Evolutionary conservation across 2,113 vertebrate species (phyloP).

Genomic region (Phyllostomus discolor): DNA sequence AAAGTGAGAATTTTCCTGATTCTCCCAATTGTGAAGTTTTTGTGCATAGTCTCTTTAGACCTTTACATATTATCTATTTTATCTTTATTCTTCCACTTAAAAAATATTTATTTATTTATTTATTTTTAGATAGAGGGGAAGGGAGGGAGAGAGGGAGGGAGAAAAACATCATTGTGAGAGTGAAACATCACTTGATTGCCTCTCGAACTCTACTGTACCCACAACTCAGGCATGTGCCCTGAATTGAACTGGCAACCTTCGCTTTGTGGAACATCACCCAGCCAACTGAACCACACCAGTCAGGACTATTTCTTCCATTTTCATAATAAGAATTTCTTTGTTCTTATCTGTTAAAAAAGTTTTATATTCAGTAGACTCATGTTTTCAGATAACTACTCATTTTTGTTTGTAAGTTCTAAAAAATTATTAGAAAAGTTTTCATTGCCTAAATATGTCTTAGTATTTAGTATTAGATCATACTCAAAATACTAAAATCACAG

Average conservation of each 20-base stretch:
- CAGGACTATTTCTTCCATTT: neutral
- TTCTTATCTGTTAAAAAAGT: neutral
- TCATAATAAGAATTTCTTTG: neutral
- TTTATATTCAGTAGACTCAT: neutral
- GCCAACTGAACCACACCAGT: too few relatives aligned
- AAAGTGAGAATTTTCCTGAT: neutral
- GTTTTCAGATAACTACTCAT: neutral
- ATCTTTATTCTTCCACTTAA: neutral
- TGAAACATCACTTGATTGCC: too few relatives aligned
- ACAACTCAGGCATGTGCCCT: too few relatives aligned
- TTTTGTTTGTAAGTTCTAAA: neutral
- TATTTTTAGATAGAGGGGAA: too few relatives aligned
- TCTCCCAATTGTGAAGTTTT: neutral
- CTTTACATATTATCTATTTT: neutral
- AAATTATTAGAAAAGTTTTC: neutral
- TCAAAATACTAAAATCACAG: neutral
- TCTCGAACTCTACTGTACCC: too few relatives aligned
- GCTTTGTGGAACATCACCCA: too few relatives aligned
- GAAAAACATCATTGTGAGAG: too few relatives aligned
- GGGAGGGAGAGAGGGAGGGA: too few relatives aligned
- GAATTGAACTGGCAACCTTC: too few relatives aligned
- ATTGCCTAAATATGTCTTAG: neutral
- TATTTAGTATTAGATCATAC: neutral
- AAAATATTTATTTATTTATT: neutral
- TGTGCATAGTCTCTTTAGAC: neutral